Conservation (phyloP, 2,797 vertebrate species). For the Phrynocephalus forsythii region DNA sequence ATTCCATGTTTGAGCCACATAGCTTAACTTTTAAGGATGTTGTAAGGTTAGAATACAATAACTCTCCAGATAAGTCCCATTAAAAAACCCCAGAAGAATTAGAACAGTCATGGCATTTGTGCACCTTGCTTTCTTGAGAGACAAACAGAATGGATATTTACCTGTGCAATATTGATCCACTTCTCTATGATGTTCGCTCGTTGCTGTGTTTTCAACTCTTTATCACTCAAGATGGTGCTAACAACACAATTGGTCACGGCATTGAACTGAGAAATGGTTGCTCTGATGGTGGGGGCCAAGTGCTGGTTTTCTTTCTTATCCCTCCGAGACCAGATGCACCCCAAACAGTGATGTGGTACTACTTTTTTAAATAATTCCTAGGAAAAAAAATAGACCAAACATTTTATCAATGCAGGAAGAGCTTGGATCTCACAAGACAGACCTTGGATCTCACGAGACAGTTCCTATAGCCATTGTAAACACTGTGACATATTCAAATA, state of each 20-base stretch:
- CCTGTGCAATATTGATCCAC: conserved; percentile 95
- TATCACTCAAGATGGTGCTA: conserved; percentile 87
- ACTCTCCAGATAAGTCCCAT: neutral
- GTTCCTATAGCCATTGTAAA: neutral
- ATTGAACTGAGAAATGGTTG: conserved; percentile 94
- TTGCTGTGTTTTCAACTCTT: conserved; percentile 87
- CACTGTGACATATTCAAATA: neutral
- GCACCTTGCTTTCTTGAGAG: neutral
- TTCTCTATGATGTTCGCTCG: conserved; percentile 92
- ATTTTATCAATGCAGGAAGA: conserved; percentile 2
- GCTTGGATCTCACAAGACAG: neutral
- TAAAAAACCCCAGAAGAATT: neutral
- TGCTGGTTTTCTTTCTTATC: conserved; percentile 93
- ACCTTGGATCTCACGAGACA: neutral
- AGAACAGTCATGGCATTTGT: neutral
- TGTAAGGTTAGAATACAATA: no score
- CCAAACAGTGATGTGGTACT: conserved; percentile 94
- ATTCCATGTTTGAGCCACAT: no score
- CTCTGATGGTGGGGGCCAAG: conserved; percentile 88
- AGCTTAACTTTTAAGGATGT: no score
- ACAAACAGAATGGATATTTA: conserved; percentile 62
- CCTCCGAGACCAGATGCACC: conserved; percentile 92
- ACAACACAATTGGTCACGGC: conserved; percentile 89
- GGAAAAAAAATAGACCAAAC: conserved; percentile 50
- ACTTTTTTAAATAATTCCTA: conserved; percentile 94